phyloP scores from a whole-genome alignment of 2,888 invertebrate genomes.

The Boloria euphrosyne region DNA sequence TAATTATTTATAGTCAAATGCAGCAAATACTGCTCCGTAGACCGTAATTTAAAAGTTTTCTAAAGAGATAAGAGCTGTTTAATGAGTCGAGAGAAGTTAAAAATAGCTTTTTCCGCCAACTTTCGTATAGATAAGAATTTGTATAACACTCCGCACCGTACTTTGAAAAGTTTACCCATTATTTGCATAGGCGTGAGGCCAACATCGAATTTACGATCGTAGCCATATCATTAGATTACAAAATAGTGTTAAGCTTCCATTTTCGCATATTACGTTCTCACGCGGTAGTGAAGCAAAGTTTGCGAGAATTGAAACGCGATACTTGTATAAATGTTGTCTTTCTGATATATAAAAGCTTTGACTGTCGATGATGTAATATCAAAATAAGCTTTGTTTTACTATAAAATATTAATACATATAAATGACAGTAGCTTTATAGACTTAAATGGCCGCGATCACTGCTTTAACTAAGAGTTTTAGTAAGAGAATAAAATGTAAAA shows the following conservation, averaged over 20 bases:
- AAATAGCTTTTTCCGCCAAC: constrained; percentile 44
- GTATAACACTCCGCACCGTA: constrained; percentile 33
- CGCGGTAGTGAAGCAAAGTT: neutral
- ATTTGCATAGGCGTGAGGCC: constrained; percentile 34
- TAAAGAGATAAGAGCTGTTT: constrained; percentile 47
- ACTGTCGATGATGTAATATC: neutral
- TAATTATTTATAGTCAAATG: constrained; percentile 45
- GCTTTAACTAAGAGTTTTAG: neutral
- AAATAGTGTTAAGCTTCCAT: constrained; percentile 53
- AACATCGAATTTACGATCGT: constrained; percentile 60
- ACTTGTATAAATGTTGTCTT: constrained; percentile 7
- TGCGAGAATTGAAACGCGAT: constrained; percentile 5
- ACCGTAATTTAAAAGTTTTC: constrained; percentile 24
- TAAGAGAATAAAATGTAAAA: neutral
- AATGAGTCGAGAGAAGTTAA: constrained; percentile 45
- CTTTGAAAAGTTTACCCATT: constrained; percentile 19
- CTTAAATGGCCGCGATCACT: constrained; percentile 13
- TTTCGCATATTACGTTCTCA: constrained; percentile 38
- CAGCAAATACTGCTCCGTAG: constrained; percentile 24
- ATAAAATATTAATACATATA: neutral
- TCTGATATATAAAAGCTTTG: neutral
- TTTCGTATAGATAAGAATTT: constrained; percentile 49
- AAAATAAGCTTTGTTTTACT: neutral
- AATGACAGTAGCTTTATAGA: neutral
- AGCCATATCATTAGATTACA: constrained; percentile 64